Percentiles rank a stretch among this genome's conserved stretches.
phyloP scores from a whole-genome alignment of 2,888 invertebrate genomes.

The Lottia scabra region DNA sequence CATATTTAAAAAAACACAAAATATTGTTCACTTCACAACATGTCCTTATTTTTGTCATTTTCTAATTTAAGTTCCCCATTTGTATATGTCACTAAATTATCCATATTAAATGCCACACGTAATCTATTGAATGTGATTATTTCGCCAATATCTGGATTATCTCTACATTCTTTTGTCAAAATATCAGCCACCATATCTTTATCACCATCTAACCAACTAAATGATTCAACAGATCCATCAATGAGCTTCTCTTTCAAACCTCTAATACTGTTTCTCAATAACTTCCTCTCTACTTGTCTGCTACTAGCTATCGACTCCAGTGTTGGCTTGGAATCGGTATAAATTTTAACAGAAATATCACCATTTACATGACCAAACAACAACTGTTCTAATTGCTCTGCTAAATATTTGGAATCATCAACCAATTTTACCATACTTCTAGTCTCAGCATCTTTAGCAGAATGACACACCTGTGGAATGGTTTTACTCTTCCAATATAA shows the following conservation, averaged over 20 bases:
- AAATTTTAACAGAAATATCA: not conserved
- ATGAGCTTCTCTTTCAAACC: not conserved
- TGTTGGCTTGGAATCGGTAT: not conserved
- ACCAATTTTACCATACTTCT: conserved; percentile 4
- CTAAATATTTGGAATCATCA: conserved; percentile 4
- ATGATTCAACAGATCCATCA: not conserved
- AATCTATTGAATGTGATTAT: not conserved
- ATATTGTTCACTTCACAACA: not conserved
- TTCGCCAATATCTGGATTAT: not conserved
- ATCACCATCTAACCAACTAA: conserved; percentile 1
- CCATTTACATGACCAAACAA: not conserved
- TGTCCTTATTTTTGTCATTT: not conserved
- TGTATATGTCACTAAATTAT: not conserved
- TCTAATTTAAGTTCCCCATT: not conserved
- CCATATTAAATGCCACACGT: not conserved
- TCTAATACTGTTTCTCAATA: conserved; percentile 2
- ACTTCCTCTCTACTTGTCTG: not conserved
- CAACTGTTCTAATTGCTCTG: not conserved
- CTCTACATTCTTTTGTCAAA: not conserved
- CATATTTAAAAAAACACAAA: too few species aligned
- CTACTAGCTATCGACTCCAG: not conserved
- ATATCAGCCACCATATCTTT: conserved; percentile 2
- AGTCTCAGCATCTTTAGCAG: not conserved
- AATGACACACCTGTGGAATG: not conserved
- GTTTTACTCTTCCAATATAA: not conserved